Percentiles rank a stretch among this genome's conserved stretches.
phyloP scores from a whole-genome alignment of 2,888 invertebrate species.

The Gonocerus acuteangulatus region DNA sequence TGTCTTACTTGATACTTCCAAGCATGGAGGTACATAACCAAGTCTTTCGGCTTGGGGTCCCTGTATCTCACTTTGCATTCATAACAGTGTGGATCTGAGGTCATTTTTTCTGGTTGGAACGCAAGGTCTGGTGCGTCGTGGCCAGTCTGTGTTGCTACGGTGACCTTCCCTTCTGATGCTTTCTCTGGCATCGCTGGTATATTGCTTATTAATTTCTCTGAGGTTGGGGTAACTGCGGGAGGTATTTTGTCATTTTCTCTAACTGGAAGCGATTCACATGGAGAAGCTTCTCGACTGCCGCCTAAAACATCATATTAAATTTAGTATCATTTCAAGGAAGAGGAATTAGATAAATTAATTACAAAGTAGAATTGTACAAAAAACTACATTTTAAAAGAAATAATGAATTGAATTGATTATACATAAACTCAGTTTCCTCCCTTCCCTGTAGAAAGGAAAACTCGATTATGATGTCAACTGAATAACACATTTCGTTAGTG shows the following conservation, averaged over 20 bases:
- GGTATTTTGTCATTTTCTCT: constrained; percentile 43
- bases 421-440: too few relatives aligned
- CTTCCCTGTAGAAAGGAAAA: too few relatives aligned
- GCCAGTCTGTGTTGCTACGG: constrained; percentile 79
- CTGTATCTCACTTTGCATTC: constrained; percentile 87
- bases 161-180: constrained; percentile 50
- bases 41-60: constrained; percentile 83
- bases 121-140: constrained; percentile 63
- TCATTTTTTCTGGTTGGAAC: constrained; percentile 63
- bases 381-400: too few relatives aligned
- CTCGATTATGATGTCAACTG: too few relatives aligned
- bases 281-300: constrained; percentile 60
- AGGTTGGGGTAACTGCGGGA: constrained; percentile 40
- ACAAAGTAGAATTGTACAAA: too few relatives aligned
- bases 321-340: too few relatives aligned
- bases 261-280: constrained; percentile 48
- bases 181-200: constrained; percentile 42
- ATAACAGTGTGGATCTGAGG: constrained; percentile 78
- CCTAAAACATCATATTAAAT: too few relatives aligned
- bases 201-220: constrained; percentile 46
- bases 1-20: constrained; percentile 74
- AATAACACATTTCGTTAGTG: too few relatives aligned
- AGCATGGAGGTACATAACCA: constrained; percentile 94
- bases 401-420: too few relatives aligned
- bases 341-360: too few relatives aligned